A percentile compares a stretch with the other conserved stretches of the same genome.
Evolutionary conservation across 92 coral and sea anemone species (phyloP).

Genomic region (Paramuricea clavata): DNA sequence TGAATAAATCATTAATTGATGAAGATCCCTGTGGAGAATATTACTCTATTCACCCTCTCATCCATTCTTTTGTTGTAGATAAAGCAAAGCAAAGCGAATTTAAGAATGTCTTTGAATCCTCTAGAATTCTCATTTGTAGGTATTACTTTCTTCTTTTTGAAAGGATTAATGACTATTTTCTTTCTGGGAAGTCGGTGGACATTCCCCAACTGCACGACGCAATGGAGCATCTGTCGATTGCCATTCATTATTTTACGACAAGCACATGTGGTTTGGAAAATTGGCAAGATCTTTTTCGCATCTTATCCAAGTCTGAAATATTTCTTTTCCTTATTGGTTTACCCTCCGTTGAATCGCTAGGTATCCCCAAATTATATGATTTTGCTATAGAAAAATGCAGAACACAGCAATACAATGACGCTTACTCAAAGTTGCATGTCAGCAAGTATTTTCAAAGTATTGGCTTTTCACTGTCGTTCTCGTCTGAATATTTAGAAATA

Average conservation of each 20-base stretch:
- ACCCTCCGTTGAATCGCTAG: background rate
- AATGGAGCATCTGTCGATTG: constrained; percentile 6
- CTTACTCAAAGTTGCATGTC: background rate
- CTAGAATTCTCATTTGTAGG: constrained; percentile 8
- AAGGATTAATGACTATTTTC: constrained; percentile 39
- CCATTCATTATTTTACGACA: background rate
- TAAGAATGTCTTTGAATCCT: constrained; percentile 5
- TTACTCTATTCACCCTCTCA: constrained; percentile 47
- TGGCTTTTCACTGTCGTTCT: background rate
- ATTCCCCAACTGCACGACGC: background rate
- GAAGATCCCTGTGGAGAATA: background rate
- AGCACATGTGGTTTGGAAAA: background rate
- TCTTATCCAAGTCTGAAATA: constrained; percentile 45
- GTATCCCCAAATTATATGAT: constrained; percentile 3
- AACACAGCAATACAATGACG: background rate
- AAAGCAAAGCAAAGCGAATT: too few relatives aligned
- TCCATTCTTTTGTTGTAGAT: too few relatives aligned
- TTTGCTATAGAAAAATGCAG: constrained; percentile 28
- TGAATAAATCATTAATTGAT: background rate
- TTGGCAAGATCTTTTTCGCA: background rate
- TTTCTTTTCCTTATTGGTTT: background rate
- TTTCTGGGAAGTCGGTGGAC: constrained; percentile 24
- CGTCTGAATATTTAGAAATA: background rate
- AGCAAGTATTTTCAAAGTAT: constrained; percentile 26
- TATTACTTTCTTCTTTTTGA: constrained; percentile 25